These are phyloP conservation scores for Bacillus rossius DNA, from an alignment of 1,140 invertebrate species.

Conservation along the genomic window DNA sequence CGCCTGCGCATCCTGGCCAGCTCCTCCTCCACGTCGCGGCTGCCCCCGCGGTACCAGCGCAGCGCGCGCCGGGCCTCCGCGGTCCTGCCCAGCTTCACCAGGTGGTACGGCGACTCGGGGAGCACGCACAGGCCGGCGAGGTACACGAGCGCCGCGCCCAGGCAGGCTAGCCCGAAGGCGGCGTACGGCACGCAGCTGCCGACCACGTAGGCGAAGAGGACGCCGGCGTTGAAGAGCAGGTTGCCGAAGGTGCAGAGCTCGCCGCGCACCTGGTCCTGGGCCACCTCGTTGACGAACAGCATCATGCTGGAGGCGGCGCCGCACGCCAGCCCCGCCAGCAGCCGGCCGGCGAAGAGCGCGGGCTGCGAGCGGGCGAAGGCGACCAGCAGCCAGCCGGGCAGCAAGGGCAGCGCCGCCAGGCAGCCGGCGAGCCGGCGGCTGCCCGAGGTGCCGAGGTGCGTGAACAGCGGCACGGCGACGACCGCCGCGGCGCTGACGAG, in stretches of 20 bases:
- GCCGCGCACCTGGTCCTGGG: conserved; percentile 42
- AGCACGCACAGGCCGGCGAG: conserved; percentile 36
- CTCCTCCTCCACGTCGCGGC: no score
- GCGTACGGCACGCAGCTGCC: conserved; percentile 36
- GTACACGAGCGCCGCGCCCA: conserved; percentile 36
- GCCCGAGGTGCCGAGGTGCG: no score
- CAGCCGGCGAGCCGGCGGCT: no score
- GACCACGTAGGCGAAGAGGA: conserved; percentile 38
- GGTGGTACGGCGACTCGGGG: conserved; percentile 42
- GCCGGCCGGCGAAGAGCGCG: not conserved
- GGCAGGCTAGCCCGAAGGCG: conserved; percentile 35
- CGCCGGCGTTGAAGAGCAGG: conserved; percentile 41
- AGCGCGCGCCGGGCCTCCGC: conserved; percentile 24
- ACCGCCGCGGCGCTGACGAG: no score
- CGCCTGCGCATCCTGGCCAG: no score
- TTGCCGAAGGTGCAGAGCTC: conserved; percentile 35
- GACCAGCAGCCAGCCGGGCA: not conserved
- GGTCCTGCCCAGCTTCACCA: conserved; percentile 3
- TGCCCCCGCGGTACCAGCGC: not conserved
- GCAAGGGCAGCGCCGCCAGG: not conserved
- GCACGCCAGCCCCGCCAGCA: conserved; percentile 32
- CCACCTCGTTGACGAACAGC: conserved; percentile 40
- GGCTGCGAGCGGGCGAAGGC: not conserved
- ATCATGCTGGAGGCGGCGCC: conserved; percentile 35
- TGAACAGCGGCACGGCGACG: no score